Base-by-base conservation (phyloP, 2,888 invertebrate genomes). In the Agriopis aurantiaria region DNA sequence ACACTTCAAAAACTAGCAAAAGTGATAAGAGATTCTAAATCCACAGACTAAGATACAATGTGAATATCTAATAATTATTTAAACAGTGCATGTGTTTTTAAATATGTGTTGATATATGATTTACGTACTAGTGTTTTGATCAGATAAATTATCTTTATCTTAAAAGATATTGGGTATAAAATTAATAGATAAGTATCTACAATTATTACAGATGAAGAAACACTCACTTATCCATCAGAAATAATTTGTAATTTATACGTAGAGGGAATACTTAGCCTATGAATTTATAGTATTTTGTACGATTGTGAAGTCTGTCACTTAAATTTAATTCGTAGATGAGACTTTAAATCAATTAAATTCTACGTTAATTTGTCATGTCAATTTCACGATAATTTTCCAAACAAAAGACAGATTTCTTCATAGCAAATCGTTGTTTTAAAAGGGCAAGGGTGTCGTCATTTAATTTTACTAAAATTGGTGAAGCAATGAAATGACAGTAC, bases 401-500 rank as follows among this genome's bases (percentile, higher is more conserved):
- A 51, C 40, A 51, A 60, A 49, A 45, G 5, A 57, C 41, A 41
- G 6, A 68, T 68, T 48, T 68, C 68, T 33, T 12, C 59, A 68
- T 23, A 58, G 0, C 8, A 55, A 41, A 58, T 64, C 41, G 58
- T 33, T 10, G 46, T 53, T 58, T 55, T 43, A 6, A 68, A 68
- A 68, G 68, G 68, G 68, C 68, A 68, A 9, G n/a, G 12, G 58
- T 63, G 58, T 64, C 43, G 64, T 14, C 53, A 59, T 23, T 68
- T 64, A 53, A 46, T 60, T 49, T 51, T 62, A n/a, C 46, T 55
- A 64, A 59, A 62, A 65, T 46, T 10, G 41, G 53, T 59, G 53
- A 48, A 46, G 68, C 68, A 68, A 63, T 10, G 11, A 6, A 56
- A 61, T 45, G 56, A 58, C 43, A 23, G 17, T 12, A 4, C 49